These are phyloP conservation scores for Bombus difficillimus DNA, from an alignment of 1,140 invertebrate genomes.

Conservation along the genomic window DNA sequence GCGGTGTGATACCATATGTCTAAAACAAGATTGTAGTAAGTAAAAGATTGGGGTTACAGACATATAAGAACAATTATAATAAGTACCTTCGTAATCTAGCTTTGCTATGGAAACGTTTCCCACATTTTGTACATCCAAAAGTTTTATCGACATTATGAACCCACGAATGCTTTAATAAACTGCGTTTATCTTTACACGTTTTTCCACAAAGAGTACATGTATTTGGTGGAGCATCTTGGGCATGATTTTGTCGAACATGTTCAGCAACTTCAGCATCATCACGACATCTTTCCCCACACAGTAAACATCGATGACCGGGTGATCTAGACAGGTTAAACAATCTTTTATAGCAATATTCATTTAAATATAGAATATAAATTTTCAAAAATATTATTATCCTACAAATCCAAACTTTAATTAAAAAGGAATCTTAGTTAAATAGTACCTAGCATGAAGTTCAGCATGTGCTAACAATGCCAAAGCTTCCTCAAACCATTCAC, in stretches of 20 bases:
- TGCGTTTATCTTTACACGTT: slow-evolving; percentile 87
- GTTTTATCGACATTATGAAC: slow-evolving; percentile 84
- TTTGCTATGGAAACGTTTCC: slow-evolving; percentile 88
- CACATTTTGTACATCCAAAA: slow-evolving; percentile 86
- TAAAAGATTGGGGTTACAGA: not conserved
- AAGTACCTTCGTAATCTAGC: slow-evolving; percentile 83
- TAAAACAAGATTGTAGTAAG: slow-evolving; percentile 45
- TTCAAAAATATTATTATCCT: not conserved
- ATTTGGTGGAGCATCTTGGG: slow-evolving; percentile 84
- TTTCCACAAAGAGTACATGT: slow-evolving; percentile 85
- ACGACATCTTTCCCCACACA: slow-evolving; percentile 86
- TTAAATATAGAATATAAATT: not conserved
- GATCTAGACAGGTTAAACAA: slow-evolving; percentile 64
- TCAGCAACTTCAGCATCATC: slow-evolving; percentile 84
- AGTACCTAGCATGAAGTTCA: slow-evolving; percentile 86
- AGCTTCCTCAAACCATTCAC: slow-evolving; percentile 89
- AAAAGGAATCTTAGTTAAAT: slow-evolving; percentile 13
- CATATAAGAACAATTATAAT: not conserved
- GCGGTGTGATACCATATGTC: slow-evolving; percentile 87
- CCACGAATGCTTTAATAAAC: slow-evolving; percentile 87
- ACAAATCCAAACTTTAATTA: not conserved
- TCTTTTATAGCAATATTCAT: not conserved
- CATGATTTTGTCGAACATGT: slow-evolving; percentile 84
- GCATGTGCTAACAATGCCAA: slow-evolving; percentile 89
- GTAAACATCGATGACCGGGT: slow-evolving; percentile 84